Evolutionary conservation across 2,113 vertebrate species (phyloP), one percentile per base, ranked within the genome.

Genomic region (Gorsachius goisagi): DNA sequence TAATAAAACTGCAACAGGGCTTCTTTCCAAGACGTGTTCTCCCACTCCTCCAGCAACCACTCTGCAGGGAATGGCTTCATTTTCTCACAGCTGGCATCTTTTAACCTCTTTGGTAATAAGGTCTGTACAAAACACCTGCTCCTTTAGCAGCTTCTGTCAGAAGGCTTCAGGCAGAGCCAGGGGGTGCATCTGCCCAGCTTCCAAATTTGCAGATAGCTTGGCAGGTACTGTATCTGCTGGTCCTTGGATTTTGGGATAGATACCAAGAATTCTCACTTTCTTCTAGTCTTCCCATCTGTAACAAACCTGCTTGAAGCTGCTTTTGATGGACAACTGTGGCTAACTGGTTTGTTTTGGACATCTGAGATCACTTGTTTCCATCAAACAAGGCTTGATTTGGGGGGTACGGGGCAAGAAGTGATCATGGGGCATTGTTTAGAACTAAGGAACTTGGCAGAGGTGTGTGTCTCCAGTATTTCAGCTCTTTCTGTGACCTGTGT

Each of bases 11-110:
- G 45, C 30, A 86, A 6, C 62, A 66, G 14, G 58, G 59, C 44
- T 94, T 79, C 67, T 89, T 85, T 86, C 62, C 37, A 82, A 75
- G 85, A 59, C 39, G 20, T 22, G 32, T 24, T 78, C 67, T 92
- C 63, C 63, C 44, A 16, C 39, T 84, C 50, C 72, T 63, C 39
- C 78, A 62, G 76, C 87, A 85, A 58, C 12, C 15, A 9, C 30
- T 47, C 74, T 17, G 3, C 37, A 63, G 83, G 72, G 77, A 90
- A 55, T 11, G 35, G 63, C 28, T 95, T 82, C 23, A 26, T 92
- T 93, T 93, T 83, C 50, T 87, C 72, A 76, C 72, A 86, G 75
- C 75, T 95, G 75, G 90, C 49, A 80, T 79, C 76, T 87, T 78
- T 85, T 87, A 90, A 91, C 53, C 81, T 86, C 67, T 66, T 77